These are phyloP conservation scores for Melanotaenia parkinsoni DNA, from an alignment of 2,797 vertebrate genomes.

Conservation along the genomic window DNA sequence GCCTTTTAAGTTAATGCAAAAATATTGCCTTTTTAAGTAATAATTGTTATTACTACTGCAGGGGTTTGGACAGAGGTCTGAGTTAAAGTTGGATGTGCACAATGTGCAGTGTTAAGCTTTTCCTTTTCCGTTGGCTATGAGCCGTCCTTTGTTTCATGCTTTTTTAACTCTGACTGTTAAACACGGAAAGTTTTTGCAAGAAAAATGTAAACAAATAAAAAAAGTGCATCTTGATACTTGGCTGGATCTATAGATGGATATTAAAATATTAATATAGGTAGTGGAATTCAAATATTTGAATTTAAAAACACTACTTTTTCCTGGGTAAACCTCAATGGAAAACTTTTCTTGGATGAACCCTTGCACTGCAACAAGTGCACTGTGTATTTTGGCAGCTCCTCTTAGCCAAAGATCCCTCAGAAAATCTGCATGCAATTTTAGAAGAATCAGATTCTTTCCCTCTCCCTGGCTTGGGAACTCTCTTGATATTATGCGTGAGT, in stretches of 20 bases:
- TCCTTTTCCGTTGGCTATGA: constrained; percentile 56
- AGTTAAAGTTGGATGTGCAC: constrained; percentile 61
- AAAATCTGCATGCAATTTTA: constrained; percentile 77
- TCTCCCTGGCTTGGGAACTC: constrained; percentile 61
- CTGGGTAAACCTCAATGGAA: constrained; percentile 57
- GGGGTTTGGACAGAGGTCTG: constrained; percentile 62
- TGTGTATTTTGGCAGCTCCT: constrained; percentile 74
- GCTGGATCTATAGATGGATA: background rate
- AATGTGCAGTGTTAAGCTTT: constrained; percentile 57
- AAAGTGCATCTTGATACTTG: background rate
- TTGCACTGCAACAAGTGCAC: constrained; percentile 81
- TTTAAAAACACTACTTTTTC: constrained; percentile 17
- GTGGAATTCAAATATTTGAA: constrained; percentile 35
- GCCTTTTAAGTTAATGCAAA: constrained; percentile 96
- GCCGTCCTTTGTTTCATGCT: constrained; percentile 50
- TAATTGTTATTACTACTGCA: constrained; percentile 85
- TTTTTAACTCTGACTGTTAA: constrained; percentile 41
- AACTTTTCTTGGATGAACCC: constrained; percentile 73
- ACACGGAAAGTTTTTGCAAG: constrained; percentile 14
- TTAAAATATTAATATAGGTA: constrained; percentile 1
- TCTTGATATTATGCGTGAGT: constrained; percentile 60
- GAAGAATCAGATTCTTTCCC: constrained; percentile 75
- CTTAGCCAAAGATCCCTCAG: constrained; percentile 66
- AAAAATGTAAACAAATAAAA: background rate
- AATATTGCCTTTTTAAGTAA: constrained; percentile 89